These are phyloP conservation scores for Creontiades dilutus DNA, from an alignment of 2,888 invertebrate genomes.

Conservation along the genomic window DNA sequence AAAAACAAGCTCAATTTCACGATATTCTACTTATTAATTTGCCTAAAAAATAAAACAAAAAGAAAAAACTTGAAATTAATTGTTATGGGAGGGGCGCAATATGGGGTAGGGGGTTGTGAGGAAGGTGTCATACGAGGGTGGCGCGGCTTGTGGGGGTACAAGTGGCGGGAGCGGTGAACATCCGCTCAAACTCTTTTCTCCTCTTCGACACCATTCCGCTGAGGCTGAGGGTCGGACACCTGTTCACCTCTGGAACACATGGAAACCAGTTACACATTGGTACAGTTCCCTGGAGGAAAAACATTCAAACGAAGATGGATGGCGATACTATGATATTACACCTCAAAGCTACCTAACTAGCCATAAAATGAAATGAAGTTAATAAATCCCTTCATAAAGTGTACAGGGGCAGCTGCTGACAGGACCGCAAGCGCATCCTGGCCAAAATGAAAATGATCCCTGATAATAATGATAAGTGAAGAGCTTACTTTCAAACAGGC, in stretches of 20 bases:
- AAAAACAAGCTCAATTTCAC: slow-evolving; percentile 44
- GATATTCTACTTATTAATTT: slow-evolving; percentile 31
- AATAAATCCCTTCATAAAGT: too few species aligned
- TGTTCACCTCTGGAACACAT: slow-evolving; percentile 70
- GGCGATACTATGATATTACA: too few species aligned
- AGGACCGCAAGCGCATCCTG: too few species aligned
- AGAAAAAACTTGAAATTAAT: slow-evolving; percentile 33
- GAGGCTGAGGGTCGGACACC: slow-evolving; percentile 73
- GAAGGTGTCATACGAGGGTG: slow-evolving; percentile 71
- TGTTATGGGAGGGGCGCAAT: too few species aligned
- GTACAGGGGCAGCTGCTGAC: too few species aligned
- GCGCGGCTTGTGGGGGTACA: slow-evolving; percentile 71
- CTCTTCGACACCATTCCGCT: slow-evolving; percentile 75
- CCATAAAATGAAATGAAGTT: too few species aligned
- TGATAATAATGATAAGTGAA: too few species aligned
- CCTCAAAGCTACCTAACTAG: too few species aligned
- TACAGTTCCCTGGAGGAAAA: too few species aligned
- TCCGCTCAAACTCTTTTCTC: slow-evolving; percentile 74
- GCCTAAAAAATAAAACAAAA: slow-evolving; percentile 40
- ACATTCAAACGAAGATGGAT: too few species aligned
- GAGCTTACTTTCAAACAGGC: too few species aligned
- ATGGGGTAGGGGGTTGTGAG: background rate
- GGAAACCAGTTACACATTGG: background rate
- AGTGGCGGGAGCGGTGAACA: slow-evolving; percentile 72
- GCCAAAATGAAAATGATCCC: too few species aligned